Conservation (phyloP, 2,888 invertebrate species). For the Eupithecia exiguata region DNA sequence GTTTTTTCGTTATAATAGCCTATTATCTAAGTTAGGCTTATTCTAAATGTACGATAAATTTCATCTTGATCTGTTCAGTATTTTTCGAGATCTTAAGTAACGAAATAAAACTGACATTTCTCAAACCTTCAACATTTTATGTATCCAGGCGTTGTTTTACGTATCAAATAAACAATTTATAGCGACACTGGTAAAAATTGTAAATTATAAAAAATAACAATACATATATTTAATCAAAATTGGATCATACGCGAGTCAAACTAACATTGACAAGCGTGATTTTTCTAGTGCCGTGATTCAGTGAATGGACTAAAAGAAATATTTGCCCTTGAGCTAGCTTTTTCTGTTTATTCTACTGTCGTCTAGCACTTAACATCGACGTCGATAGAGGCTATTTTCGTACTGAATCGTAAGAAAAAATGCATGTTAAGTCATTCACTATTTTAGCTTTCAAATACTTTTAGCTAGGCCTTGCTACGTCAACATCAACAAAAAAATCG, state of each 20-base stretch:
- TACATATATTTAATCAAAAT: too few relatives aligned
- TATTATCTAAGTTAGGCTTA: too few relatives aligned
- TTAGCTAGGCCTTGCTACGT: background rate
- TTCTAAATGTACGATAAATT: too few relatives aligned
- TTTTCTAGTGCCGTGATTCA: constrained; percentile 6
- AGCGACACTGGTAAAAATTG: too few relatives aligned
- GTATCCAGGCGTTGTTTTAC: too few relatives aligned
- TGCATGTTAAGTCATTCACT: constrained; percentile 43
- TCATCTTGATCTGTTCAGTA: too few relatives aligned
- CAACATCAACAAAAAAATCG: background rate
- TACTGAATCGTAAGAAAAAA: constrained; percentile 64
- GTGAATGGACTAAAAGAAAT: constrained; percentile 60
- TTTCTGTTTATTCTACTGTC: constrained; percentile 79
- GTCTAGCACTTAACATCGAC: constrained; percentile 79
- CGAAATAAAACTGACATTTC: too few relatives aligned
- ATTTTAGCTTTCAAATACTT: constrained; percentile 8
- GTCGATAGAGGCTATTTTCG: constrained; percentile 80
- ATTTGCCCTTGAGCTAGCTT: constrained; percentile 70
- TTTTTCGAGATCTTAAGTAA: too few relatives aligned
- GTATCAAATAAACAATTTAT: too few relatives aligned
- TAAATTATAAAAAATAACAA: too few relatives aligned
- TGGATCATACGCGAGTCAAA: background rate
- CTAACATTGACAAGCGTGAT: background rate
- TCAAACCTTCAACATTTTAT: too few relatives aligned
- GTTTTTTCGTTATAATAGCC: too few relatives aligned